Evolutionary conservation across 2,113 vertebrate genomes (phyloP), one percentile per base, ranked within the genome.

Genomic region (Cochlearius cochlearius): DNA sequence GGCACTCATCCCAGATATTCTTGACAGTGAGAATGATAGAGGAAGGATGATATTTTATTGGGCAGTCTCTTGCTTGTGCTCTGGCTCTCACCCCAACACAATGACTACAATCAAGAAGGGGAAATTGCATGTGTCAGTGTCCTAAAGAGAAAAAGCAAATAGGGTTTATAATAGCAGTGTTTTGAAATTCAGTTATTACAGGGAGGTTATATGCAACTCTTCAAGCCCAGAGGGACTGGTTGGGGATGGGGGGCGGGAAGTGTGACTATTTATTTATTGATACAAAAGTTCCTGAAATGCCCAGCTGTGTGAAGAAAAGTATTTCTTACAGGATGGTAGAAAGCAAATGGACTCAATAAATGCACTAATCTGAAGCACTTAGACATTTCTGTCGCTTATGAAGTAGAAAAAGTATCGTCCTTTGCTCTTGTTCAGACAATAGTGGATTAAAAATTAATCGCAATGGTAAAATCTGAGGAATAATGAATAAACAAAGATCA

Each of bases 81-180:
- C 52, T 93, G 78, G 16, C 50, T 86, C 60, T 95, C 60, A 95
- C 50, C 32, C 45, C 38, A 88, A 30, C 41, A 62, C 47, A 95
- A 80, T 93, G 69, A 92, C 80, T 97, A 76, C 95, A 90, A 75
- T 90, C 92, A 90, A 56, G 81, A 68, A 85, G 68, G 39, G 69
- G 56, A 97, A 97, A 96, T 95, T 96, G n/a, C 69, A 56, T 81
- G 36, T 84, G 81, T 92, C 73, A 74, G 19, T 92, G 43, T 90
- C 75, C 69, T 90, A 91, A 94, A 68, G 29, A 96, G 66, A 76
- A 96, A 96, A 93, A 92, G 11, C 34, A 79, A 97, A 72, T 16
- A 73, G 47, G 27, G 8, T 88, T 95, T 94, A 76, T 92, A 90
- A 96, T 71, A 86, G 27, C 34, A 91, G 67, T 88, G 29, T 68